Base-by-base conservation (phyloP, 2,113 vertebrate genomes). In the Numenius arquata region DNA sequence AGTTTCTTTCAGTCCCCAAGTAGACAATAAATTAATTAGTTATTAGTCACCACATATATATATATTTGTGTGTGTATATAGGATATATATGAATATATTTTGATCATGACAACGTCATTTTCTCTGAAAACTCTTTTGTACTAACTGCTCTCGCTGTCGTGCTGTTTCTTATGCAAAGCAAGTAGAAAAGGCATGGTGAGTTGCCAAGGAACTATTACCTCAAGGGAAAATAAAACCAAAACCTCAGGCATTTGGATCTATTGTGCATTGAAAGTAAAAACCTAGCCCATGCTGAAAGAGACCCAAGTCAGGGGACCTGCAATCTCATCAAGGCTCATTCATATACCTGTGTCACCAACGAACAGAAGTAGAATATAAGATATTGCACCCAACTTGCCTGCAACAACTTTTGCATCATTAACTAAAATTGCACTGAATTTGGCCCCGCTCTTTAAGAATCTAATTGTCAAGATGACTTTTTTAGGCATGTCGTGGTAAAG, bases 111-210 rank as follows among this genome's bases (percentile, higher is more conserved):
- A 43, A 17, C 0, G 0, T 23, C 27, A 29, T 93, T 95, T 96
- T 88, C 90, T 88, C 59, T 62, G 70, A 55, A 66, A 74, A 88
- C 13, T 8, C 41, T 82, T 92, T 88, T 95, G 76, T 93, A 48
- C 52, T 63, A 82, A 73, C 78, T 93, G 74, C 67, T 96, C 81
- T 91, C 53, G 15, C 7, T 10, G 81, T 83, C 91, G 88, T 95
- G 63, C 91, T 94, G 68, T 95, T 97, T 96, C 89, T 88, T 92
- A 45, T 75, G 74, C 70, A 90, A 95, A 95, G 68, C 76, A 80
- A 88, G 48, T 77, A 88, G 93, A 88, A 93, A 83, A 90, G 79
- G 11, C 56, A 77, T 30, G 30, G 58, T 72, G 89, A 92, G 91
- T 85, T 93, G 91, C 84, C 92, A 95, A 84, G 79, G 50, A 95